Evolutionary conservation across 2,113 vertebrate species (phyloP), one percentile per base, ranked within the genome.

Genomic region (Chamaetylas fuelleborni): DNA sequence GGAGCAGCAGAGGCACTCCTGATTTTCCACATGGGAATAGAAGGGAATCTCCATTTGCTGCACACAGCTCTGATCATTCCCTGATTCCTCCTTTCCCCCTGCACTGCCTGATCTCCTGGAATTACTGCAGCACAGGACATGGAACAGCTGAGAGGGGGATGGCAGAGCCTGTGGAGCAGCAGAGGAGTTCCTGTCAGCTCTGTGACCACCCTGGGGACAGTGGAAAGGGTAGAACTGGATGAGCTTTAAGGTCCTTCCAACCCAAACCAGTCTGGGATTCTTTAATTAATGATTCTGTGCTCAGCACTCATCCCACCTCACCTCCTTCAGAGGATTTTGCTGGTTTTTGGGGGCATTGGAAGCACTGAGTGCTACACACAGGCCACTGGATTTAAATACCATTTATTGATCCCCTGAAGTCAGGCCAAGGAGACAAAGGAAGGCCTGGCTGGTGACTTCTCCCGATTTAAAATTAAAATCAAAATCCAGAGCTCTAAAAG

Each of bases 311-410:
- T n/a, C 51, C 5, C 28, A 12, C 17, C 22, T 38, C n/a, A 7
- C 23, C 17, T 48, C 40, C 25, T 15, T 11, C 23, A 48, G 53
- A 40, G 43, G 29, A 22, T 23, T 48, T 28, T 48, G 23, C 71
- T 47, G 45, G 7, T 43, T 64, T 53, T 8, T 2, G 15, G 34
- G 17, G 33, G 8, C 38, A 4, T 16, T 28, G 25, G 12, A 40
- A 19, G 43, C 14, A 43, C 51, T 36, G 38, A 38, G 38, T 38
- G 38, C 38, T 38, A 1, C 7, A 2, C 14, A 2, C 24, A 19
- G 11, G 6, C 9, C 23, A 1, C 14, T 3, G 0, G 3, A 45
- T 72, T 78, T 24, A 40, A 56, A 50, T n/a, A 6, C 3, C 29
- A 57, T 9, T 16, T 40, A 28, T 9, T 19, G 28, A 12, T 66